Conservation (phyloP, 2,797 vertebrate species). For the Fratercula arctica region DNA sequence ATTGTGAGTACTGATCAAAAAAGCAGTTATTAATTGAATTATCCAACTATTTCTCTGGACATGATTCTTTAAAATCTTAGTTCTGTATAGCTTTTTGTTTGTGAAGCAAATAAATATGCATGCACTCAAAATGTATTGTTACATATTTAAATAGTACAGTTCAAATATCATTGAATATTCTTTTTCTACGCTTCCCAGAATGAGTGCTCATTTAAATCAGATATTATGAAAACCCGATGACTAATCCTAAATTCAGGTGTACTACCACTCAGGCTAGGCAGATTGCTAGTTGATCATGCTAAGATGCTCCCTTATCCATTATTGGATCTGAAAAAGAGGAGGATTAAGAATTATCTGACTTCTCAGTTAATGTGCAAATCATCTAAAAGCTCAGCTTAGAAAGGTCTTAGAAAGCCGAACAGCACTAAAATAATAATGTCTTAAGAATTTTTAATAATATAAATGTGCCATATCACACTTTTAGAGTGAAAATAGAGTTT, state of each 20-base stretch:
- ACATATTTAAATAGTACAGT: slow-evolving; percentile 1
- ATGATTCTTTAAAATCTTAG: not conserved
- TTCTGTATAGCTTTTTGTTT: not conserved
- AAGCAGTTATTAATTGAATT: not conserved
- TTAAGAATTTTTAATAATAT: slow-evolving; percentile 64
- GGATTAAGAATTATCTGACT: slow-evolving; percentile 96
- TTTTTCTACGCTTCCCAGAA: slow-evolving; percentile 41
- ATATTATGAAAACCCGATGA: slow-evolving; percentile 61
- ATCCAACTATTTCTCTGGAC: not conserved
- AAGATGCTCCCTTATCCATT: slow-evolving; percentile 90
- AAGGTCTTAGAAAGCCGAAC: slow-evolving; percentile 69
- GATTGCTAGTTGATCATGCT: slow-evolving; percentile 92
- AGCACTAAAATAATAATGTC: slow-evolving; percentile 73
- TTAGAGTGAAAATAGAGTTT: slow-evolving; percentile 52
- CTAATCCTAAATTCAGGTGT: slow-evolving; percentile 87
- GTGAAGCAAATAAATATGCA: not conserved
- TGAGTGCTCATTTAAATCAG: slow-evolving; percentile 71
- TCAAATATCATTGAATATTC: slow-evolving; percentile 38
- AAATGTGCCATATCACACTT: slow-evolving; percentile 11
- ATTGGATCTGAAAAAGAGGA: slow-evolving; percentile 94
- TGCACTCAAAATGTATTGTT: not conserved
- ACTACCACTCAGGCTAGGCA: slow-evolving; percentile 87
- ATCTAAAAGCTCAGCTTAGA: slow-evolving; percentile 83
- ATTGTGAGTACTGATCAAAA: not conserved
- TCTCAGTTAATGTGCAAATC: slow-evolving; percentile 94